Evolutionary conservation across 2,113 vertebrate species (phyloP).

Genomic region (Brienomyrus longianalis): DNA sequence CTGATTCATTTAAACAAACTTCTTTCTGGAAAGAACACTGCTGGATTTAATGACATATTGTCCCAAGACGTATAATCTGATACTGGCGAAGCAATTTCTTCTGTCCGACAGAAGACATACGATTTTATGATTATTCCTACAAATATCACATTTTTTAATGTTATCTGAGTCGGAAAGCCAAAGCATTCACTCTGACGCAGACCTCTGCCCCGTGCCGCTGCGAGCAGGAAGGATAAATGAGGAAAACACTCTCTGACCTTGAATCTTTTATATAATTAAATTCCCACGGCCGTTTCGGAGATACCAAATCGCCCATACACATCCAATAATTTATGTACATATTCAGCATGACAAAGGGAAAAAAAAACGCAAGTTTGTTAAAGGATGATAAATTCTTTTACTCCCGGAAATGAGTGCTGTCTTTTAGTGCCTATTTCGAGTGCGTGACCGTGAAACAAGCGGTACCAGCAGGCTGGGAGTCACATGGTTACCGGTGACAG

Average conservation of each 20-base stretch:
- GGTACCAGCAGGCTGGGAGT: background rate
- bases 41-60: conserved; percentile 3
- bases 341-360: background rate
- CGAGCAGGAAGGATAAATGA: background rate
- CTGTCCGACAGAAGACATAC: background rate
- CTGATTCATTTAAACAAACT: background rate
- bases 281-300: background rate
- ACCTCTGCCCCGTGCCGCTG: background rate
- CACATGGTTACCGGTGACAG: background rate
- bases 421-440: background rate
- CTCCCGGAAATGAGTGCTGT: background rate
- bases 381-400: background rate
- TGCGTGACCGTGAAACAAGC: background rate
- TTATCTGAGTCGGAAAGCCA: background rate
- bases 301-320: background rate
- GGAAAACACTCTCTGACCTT: background rate
- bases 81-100: background rate
- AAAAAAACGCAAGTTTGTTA: background rate
- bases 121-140: conserved; percentile 16
- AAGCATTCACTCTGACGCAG: background rate
- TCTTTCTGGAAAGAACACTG: conserved; percentile 3
- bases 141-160: background rate
- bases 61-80: background rate
- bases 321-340: background rate
- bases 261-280: background rate